Evolutionary conservation across 2,888 invertebrate genomes (phyloP).

Genomic region (Amphimallon solstitiale): DNA sequence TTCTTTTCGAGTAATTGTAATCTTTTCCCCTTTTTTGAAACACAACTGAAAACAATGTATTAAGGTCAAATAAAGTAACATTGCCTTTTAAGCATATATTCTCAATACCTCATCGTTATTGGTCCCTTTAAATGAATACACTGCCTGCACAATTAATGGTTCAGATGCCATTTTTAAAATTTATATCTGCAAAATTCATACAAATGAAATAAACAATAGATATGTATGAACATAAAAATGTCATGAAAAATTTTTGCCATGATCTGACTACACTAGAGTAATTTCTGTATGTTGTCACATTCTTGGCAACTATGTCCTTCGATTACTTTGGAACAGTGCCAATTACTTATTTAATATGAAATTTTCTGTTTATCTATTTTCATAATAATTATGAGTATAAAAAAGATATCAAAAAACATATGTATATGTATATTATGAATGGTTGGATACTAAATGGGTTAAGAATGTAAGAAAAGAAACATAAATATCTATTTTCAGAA

Average conservation of each 20-base stretch:
- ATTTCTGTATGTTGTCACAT: slow-evolving; percentile 62
- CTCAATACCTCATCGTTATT: slow-evolving; percentile 92
- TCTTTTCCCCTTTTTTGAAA: slow-evolving; percentile 95
- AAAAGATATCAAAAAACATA: not conserved
- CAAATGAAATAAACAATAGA: slow-evolving; percentile 17
- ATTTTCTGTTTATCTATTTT: slow-evolving; percentile 33
- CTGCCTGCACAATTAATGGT: slow-evolving; percentile 83
- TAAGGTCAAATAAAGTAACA: not conserved
- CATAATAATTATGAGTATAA: slow-evolving; percentile 1
- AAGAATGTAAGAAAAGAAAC: slow-evolving; percentile 9
- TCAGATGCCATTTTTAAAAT: slow-evolving; percentile 66
- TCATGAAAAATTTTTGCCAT: slow-evolving; percentile 50
- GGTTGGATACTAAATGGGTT: slow-evolving; percentile 7
- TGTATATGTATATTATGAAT: not conserved
- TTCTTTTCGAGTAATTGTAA: slow-evolving; percentile 94
- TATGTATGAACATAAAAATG: slow-evolving; percentile 21
- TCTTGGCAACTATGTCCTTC: slow-evolving; percentile 58
- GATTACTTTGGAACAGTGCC: slow-evolving; percentile 45
- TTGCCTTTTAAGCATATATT: not conserved
- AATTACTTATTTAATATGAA: slow-evolving; percentile 38
- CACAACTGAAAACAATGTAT: slow-evolving; percentile 72
- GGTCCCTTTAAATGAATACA: slow-evolving; percentile 93
- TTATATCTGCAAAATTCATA: slow-evolving; percentile 21
- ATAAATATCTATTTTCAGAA: slow-evolving; percentile 33
- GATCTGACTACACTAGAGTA: slow-evolving; percentile 55